Evolutionary conservation across 2,888 invertebrate species (phyloP).

Genomic region (Trissonchulus latispiculum): DNA sequence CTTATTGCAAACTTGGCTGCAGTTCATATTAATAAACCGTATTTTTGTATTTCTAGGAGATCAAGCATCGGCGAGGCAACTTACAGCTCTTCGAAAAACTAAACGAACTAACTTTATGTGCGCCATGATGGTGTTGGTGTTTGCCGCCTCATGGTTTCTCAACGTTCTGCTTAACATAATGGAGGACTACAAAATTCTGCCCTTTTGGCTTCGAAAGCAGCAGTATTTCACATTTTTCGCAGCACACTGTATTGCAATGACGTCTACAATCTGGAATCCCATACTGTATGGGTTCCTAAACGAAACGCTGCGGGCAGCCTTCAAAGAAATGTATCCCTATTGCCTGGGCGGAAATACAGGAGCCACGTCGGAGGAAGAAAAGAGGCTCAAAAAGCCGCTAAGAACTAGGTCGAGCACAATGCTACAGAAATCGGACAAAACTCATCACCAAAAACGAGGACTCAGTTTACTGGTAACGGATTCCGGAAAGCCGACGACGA

Average conservation of each 20-base stretch:
- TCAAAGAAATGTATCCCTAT: constrained; percentile 45
- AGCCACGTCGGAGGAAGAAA: too few species aligned
- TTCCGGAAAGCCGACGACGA: too few species aligned
- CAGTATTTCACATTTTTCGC: constrained; percentile 52
- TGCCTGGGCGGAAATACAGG: too few species aligned
- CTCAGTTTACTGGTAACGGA: too few species aligned
- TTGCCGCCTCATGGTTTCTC: neutral
- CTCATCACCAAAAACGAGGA: too few species aligned
- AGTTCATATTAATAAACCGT: too few species aligned
- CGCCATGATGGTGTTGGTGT: neutral
- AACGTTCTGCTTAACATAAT: neutral
- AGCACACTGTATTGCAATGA: constrained; percentile 78
- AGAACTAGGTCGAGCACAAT: too few species aligned
- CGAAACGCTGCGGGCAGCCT: constrained; percentile 82
- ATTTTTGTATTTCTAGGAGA: neutral
- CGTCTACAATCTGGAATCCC: constrained; percentile 84
- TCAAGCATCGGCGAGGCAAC: neutral
- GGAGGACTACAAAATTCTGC: neutral
- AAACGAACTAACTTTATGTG: neutral
- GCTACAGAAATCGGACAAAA: too few species aligned
- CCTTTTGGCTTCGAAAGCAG: neutral
- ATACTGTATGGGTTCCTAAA: constrained; percentile 94
- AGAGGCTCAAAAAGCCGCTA: too few species aligned
- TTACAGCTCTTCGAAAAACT: neutral
- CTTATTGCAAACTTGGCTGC: too few species aligned